A percentile compares a stretch with the other conserved stretches of the same genome.
Evolutionary conservation across 2,113 vertebrate species (phyloP).

Genomic region (Dolichallabes microphthalmus): DNA sequence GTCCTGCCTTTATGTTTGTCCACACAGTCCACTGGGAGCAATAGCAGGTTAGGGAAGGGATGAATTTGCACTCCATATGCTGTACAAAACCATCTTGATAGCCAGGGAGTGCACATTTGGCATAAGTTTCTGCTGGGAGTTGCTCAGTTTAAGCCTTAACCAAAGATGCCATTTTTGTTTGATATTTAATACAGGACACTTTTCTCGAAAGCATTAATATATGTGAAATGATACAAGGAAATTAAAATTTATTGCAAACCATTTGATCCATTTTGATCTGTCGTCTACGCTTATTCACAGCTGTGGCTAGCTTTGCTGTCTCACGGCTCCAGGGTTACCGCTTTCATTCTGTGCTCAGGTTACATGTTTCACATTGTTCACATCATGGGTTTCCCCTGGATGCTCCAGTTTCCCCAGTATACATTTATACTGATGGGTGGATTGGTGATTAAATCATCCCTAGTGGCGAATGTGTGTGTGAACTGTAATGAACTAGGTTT

Average conservation of each 20-base stretch:
- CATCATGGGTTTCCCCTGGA: background rate
- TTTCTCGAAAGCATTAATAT: constrained; percentile 3
- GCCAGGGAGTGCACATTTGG: constrained; percentile 15
- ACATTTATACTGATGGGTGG: background rate
- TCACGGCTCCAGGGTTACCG: background rate
- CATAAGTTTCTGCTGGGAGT: background rate
- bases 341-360: background rate
- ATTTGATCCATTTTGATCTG: background rate
- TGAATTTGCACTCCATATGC: background rate
- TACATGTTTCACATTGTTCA: background rate
- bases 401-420: background rate
- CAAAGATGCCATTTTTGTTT: background rate
- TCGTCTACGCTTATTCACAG: background rate
- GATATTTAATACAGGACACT: background rate
- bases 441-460: background rate
- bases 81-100: background rate
- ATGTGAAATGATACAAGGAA: background rate
- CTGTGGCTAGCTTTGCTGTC: background rate
- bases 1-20: constrained; percentile 26
- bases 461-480: background rate
- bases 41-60: background rate
- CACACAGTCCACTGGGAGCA: constrained; percentile 3
- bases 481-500: background rate
- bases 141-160: constrained; percentile 10
- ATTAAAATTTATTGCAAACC: constrained; percentile 19